Conservation (phyloP, 2,888 invertebrate genomes). For the Beris chalybata region DNA sequence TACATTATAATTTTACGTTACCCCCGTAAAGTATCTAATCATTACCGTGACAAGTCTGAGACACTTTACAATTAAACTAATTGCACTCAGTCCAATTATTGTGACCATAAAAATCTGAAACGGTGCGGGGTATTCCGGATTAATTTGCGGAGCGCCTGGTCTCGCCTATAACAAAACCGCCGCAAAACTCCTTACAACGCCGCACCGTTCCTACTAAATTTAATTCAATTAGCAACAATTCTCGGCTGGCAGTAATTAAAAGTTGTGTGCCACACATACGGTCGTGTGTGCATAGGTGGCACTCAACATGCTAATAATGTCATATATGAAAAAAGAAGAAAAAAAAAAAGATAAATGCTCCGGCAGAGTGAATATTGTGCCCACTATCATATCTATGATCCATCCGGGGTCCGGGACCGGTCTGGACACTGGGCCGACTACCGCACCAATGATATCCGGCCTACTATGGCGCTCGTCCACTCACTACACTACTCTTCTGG, state of each 20-base stretch:
- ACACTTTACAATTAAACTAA: conserved; percentile 22
- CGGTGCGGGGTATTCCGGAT: neutral
- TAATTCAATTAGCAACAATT: conserved; percentile 20
- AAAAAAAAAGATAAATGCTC: conserved; percentile 29
- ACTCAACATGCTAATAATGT: conserved; percentile 34
- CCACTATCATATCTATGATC: conserved; percentile 1
- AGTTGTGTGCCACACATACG: conserved; percentile 5
- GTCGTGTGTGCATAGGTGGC: conserved; percentile 9
- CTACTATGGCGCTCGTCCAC: conserved; percentile 3
- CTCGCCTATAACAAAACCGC: too few species aligned
- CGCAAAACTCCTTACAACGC: neutral
- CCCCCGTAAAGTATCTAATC: neutral
- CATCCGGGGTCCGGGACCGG: neutral
- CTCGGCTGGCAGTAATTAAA: conserved; percentile 13
- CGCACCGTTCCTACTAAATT: conserved; percentile 1
- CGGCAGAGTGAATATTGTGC: conserved; percentile 10
- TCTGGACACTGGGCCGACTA: neutral
- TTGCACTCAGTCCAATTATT: conserved; percentile 24
- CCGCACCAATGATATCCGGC: conserved; percentile 5
- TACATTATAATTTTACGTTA: conserved; percentile 1
- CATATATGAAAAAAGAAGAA: conserved; percentile 1
- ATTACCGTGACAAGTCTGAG: conserved; percentile 20
- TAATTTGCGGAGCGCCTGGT: neutral
- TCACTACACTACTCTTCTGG: neutral
- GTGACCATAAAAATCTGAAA: conserved; percentile 13